phyloP scores from a whole-genome alignment of 1,140 invertebrate genomes.

The Drosophila pectinifera region DNA sequence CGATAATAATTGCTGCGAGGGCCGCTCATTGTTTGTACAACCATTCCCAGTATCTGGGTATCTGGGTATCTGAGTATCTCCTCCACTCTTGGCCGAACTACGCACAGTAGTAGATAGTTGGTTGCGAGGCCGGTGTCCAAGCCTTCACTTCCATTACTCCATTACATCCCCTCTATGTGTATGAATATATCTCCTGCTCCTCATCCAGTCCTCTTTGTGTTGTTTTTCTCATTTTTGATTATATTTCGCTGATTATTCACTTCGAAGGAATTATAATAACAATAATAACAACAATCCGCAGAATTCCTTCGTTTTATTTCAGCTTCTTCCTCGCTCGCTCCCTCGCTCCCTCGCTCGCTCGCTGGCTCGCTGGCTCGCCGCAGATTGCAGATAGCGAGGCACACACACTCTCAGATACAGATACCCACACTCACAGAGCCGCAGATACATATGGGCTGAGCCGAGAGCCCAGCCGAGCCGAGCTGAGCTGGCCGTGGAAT shows the following conservation, averaged over 20 bases:
- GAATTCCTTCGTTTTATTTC: slow-evolving; percentile 76
- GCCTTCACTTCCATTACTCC: slow-evolving; percentile 45
- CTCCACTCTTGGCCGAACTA: slow-evolving; percentile 21
- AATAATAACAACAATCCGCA: slow-evolving; percentile 84
- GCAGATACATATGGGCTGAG: slow-evolving; percentile 36
- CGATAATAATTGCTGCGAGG: slow-evolving; percentile 38
- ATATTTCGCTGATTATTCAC: slow-evolving; percentile 83
- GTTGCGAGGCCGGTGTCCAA: slow-evolving; percentile 53
- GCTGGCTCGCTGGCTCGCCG: slow-evolving; percentile 64
- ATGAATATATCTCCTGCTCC: background rate
- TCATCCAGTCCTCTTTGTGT: slow-evolving; percentile 38
- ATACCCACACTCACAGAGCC: slow-evolving; percentile 41
- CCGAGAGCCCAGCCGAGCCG: slow-evolving; percentile 1
- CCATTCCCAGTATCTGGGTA: slow-evolving; percentile 34
- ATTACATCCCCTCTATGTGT: slow-evolving; percentile 3
- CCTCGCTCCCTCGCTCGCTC: slow-evolving; percentile 58
- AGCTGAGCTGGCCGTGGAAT: slow-evolving; percentile 58
- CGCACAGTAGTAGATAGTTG: slow-evolving; percentile 42
- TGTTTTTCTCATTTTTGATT: slow-evolving; percentile 80
- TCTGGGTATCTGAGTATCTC: slow-evolving; percentile 61
- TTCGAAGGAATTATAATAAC: slow-evolving; percentile 84
- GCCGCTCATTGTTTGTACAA: slow-evolving; percentile 40
- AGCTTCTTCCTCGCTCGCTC: slow-evolving; percentile 27
- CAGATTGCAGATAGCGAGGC: slow-evolving; percentile 75
- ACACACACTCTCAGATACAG: slow-evolving; percentile 37